Percentiles rank a stretch among this genome's conserved stretches.
These are phyloP conservation scores for Phalacrocorax brasilianus DNA, from an alignment of 2,113 vertebrate species.

Conservation along the genomic window DNA sequence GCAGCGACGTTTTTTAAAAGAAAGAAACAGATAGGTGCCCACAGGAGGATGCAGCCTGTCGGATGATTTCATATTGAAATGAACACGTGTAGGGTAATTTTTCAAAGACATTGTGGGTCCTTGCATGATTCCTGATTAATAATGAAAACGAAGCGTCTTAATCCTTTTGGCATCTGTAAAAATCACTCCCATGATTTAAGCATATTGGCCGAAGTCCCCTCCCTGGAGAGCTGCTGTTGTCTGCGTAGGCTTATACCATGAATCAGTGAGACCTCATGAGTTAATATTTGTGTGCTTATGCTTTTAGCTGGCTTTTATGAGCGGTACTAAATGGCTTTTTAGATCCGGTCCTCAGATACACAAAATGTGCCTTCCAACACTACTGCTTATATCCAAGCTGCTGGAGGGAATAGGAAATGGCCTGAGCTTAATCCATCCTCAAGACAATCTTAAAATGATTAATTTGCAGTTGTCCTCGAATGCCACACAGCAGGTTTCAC, in stretches of 20 bases:
- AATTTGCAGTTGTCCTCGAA: neutral
- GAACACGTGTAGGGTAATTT: neutral
- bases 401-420: conserved; percentile 9
- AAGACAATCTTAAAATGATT: conserved; percentile 12
- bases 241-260: neutral
- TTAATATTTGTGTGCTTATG: neutral
- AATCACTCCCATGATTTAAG: neutral
- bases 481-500: conserved; percentile 13
- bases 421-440: neutral
- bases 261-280: conserved; percentile 5
- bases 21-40: neutral
- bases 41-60: neutral
- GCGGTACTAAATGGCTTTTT: neutral
- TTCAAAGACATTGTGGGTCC: neutral
- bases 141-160: neutral
- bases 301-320: neutral
- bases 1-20: neutral
- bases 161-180: conserved; percentile 3
- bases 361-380: neutral
- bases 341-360: neutral
- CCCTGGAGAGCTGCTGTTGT: neutral
- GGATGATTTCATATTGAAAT: neutral
- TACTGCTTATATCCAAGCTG: neutral
- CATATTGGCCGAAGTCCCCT: neutral
- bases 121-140: neutral